Base-by-base conservation (phyloP, 2,113 vertebrate species). In the Grammomys dolichurus region DNA sequence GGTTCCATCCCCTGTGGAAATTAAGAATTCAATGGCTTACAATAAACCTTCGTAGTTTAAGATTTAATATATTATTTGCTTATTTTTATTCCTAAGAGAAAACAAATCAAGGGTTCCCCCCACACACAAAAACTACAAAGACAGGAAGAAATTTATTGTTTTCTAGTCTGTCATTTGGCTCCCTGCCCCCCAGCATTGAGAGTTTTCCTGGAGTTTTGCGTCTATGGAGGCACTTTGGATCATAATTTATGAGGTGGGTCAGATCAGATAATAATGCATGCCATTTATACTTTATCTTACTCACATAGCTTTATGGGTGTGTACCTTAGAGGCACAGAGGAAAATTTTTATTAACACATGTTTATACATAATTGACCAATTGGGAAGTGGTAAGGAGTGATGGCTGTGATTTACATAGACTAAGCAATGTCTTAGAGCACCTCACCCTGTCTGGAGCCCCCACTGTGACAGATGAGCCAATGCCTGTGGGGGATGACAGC, bases 401-500 rank as follows among this genome's bases (percentile, higher is more conserved):
- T 98, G 97, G 97, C 98, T 98, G 96, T 98, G 98, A 99, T 99
- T 99, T 98, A 98, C 98, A 98, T 98, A 98, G 98, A 98, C 98
- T 98, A 98, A 98, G 98, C 98, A 99, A 99, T 98, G 98, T 99
- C 98, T 99, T 98, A 98, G 96, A 98, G 98, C 99, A 98, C 98
- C 98, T 99, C 98, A 99, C 97, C 98, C 99, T 98, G 98, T 99
- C 98, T 99, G 98, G 98, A 98, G 97, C 98, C 98, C 98, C 98
- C 97, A 98, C 97, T 98, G 98, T 98, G 98, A 99, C 98, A 99
- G 99, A 99, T 99, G 98, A 99, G 98, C 97, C 98, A 97, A 97
- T 98, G 98, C 99, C 98, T 98, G 98, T 98, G 99, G 99, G 99
- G 98, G 97, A 99, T 99, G 99, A 98, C 98, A 99, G 98, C 99